A percentile compares a stretch with the other conserved stretches of the same genome.
These are phyloP conservation scores for Zhuqinia jingwanae DNA, from an alignment of 2,888 invertebrate genomes.

Conservation along the genomic window DNA sequence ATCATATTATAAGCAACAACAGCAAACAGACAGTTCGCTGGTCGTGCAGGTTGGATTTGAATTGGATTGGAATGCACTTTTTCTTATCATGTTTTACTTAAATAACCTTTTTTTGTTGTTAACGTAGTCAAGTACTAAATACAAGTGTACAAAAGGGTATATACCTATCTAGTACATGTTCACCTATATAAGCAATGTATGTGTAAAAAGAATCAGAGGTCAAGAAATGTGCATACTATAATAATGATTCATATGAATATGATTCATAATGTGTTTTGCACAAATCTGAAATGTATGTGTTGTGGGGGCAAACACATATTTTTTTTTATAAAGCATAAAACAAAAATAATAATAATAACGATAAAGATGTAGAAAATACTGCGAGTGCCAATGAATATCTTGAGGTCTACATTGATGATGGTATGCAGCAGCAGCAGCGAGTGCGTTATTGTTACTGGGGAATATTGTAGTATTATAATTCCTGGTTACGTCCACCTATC, in stretches of 20 bases:
- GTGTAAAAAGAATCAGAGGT: conserved; percentile 55
- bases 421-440: background rate
- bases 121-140: background rate
- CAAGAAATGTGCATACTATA: conserved; percentile 43
- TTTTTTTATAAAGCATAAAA: conserved; percentile 10
- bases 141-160: background rate
- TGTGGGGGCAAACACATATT: too few species aligned
- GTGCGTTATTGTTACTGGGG: conserved; percentile 6
- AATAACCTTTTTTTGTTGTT: background rate
- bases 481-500: background rate
- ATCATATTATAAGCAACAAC: background rate
- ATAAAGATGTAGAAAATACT: conserved; percentile 58
- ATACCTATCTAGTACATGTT: background rate
- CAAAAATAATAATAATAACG: conserved; percentile 56
- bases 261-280: conserved; percentile 15
- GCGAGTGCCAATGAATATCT: conserved; percentile 56
- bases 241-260: conserved; percentile 39
- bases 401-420: background rate
- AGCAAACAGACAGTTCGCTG: too few species aligned
- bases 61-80: conserved; percentile 37
- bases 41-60: conserved; percentile 4
- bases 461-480: background rate
- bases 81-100: background rate
- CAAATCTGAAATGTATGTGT: conserved; percentile 1
- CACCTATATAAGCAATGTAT: conserved; percentile 2